Base-by-base conservation (phyloP, 2,888 invertebrate genomes). In the Platycheirus rosarum region DNA sequence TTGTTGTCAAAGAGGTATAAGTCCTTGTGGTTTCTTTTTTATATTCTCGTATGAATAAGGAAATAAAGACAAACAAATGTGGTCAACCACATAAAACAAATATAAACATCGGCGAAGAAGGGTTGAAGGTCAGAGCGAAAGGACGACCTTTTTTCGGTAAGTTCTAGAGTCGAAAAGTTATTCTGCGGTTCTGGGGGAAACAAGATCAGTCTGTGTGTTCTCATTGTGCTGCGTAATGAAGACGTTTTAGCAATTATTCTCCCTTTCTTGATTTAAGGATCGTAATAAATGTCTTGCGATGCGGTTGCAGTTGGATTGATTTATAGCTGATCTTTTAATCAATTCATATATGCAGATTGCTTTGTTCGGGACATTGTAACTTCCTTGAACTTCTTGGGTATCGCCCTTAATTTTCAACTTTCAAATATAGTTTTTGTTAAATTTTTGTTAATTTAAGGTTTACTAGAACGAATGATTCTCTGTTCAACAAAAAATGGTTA, bases 11-110 rank as follows among this genome's bases (percentile, higher is more conserved):
- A 53, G 51, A 60, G 26, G 44, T 44, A n/a, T 48, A 57, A 13
- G 26, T 49, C 62, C 46, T 42, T 71, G 18, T 60, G 73, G 6
- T 4, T 23, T 23, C 6, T 23, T 2, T 23, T 23, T 23, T 2
- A 23, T 49, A 74, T 57, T 2, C n/a, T n/a, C 11, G 6, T 42
- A 16, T 40, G 53, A 65, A 48, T 35, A 57, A 77, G 23, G n/a
- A 76, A 65, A 42, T 60, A 53, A 29, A 29, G 5, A 35, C 7
- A 75, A 57, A 70, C 75, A 82, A 82, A 82, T 68, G 73, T 77
- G 84, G 84, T 84, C 84, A 84, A 74, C 84, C 84, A 74, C 77
- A 84, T 78, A 77, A 73, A 84, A 84, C 73, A 77, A 77, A 84
- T 73, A 84, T 69, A 84, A 84, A 84, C 77, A 84, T 68, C 77